Percentiles rank a stretch among this genome's conserved stretches.
These are phyloP conservation scores for Gymnocypris eckloni DNA, from an alignment of 2,797 vertebrate genomes.

Conservation along the genomic window DNA sequence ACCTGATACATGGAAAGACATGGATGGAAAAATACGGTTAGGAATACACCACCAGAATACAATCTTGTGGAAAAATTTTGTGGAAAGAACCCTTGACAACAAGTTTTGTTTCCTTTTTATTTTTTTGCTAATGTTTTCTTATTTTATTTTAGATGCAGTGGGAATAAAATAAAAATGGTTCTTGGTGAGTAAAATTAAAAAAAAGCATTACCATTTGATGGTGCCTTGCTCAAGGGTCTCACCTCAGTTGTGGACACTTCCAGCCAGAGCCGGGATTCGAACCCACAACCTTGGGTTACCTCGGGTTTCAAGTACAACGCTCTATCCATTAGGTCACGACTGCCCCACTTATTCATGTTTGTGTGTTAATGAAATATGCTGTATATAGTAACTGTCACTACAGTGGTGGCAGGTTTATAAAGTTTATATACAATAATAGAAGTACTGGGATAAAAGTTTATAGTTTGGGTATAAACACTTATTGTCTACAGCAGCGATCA, in stretches of 20 bases:
- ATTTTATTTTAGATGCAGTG: background rate
- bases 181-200: background rate
- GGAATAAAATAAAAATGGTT: background rate
- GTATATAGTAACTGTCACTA: background rate
- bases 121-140: too few species aligned
- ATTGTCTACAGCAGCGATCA: too few species aligned
- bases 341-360: background rate
- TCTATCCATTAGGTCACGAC: too few species aligned
- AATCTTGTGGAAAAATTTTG: background rate
- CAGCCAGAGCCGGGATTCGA: too few species aligned
- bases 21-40: background rate
- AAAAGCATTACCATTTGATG: background rate
- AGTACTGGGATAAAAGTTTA: too few species aligned
- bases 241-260: too few species aligned
- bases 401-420: background rate
- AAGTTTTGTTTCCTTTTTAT: background rate
- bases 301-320: too few species aligned
- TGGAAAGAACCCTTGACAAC: background rate
- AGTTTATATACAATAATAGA: background rate
- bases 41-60: background rate
- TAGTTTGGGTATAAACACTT: too few species aligned
- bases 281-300: too few species aligned
- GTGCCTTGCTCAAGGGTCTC: too few species aligned
- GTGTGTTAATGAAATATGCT: background rate
- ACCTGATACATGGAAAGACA: constrained; percentile 29